phyloP scores from a whole-genome alignment of 1,140 invertebrate species.

The Drosophila micromelanica region DNA sequence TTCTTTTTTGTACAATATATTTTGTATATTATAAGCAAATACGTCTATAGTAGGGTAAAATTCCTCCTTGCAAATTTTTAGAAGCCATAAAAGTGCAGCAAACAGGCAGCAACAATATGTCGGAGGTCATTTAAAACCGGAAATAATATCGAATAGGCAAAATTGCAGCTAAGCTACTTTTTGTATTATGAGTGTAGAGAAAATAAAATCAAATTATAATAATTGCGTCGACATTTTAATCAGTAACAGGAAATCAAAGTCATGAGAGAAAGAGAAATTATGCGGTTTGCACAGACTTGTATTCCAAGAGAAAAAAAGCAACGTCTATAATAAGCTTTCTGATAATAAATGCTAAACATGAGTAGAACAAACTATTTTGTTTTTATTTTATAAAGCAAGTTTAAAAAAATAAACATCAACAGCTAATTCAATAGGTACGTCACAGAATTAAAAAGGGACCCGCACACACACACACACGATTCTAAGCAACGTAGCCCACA shows the following conservation, averaged over 20 bases:
- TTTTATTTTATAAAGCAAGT: neutral
- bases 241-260: neutral
- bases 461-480: no score
- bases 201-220: slow-evolving; percentile 38
- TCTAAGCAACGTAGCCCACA: slow-evolving; percentile 2
- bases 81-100: slow-evolving; percentile 37
- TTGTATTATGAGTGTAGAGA: slow-evolving; percentile 32
- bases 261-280: neutral
- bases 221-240: slow-evolving; percentile 43
- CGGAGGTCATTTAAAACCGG: slow-evolving; percentile 10
- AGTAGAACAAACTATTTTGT: neutral
- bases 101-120: neutral
- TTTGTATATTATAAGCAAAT: no score
- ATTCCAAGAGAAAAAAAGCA: neutral
- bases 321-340: neutral
- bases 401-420: neutral
- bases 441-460: neutral
- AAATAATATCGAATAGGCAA: slow-evolving; percentile 34
- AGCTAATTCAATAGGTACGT: slow-evolving; percentile 7
- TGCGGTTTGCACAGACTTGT: neutral
- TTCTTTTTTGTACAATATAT: no score
- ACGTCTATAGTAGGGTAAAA: neutral
- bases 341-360: neutral
- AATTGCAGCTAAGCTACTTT: slow-evolving; percentile 61
- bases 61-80: slow-evolving; percentile 12